Conservation (phyloP, 2,797 vertebrate species). For the Peromyscus eremicus region DNA sequence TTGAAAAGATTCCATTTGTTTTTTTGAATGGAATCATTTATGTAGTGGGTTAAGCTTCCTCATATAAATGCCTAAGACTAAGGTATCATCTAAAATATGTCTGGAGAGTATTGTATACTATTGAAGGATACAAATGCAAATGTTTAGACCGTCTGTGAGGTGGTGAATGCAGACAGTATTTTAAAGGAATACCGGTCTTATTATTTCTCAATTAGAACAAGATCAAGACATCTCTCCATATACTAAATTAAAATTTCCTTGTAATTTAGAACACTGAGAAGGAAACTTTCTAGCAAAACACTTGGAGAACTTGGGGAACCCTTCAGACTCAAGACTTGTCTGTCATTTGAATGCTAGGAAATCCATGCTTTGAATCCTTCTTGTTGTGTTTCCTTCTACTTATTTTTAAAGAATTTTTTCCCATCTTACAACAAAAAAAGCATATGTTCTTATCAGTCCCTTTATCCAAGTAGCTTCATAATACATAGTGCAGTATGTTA, state of each 20-base stretch:
- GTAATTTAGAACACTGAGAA: slow-evolving; percentile 31
- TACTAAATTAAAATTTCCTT: slow-evolving; percentile 37
- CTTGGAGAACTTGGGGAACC: slow-evolving; percentile 3
- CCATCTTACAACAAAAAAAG: slow-evolving; percentile 41
- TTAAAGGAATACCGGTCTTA: slow-evolving; percentile 18
- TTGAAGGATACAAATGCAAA: slow-evolving; percentile 37
- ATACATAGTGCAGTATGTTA: not conserved
- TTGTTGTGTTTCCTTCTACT: slow-evolving; percentile 18
- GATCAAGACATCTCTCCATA: slow-evolving; percentile 9
- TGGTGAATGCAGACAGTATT: slow-evolving; percentile 41
- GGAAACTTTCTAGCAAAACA: slow-evolving; percentile 54
- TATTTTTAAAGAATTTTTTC: slow-evolving; percentile 41
- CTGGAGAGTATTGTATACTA: slow-evolving; percentile 13
- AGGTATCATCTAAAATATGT: slow-evolving; percentile 51
- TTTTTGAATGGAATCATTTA: slow-evolving; percentile 24
- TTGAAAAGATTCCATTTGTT: not conserved
- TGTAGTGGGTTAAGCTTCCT: slow-evolving; percentile 23
- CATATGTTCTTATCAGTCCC: slow-evolving; percentile 18
- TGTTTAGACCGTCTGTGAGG: not conserved
- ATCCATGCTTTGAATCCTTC: slow-evolving; percentile 66
- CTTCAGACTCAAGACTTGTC: not conserved
- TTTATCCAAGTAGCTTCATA: slow-evolving; percentile 51
- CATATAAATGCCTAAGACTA: slow-evolving; percentile 44
- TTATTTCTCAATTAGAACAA: slow-evolving; percentile 50
- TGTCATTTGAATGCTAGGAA: slow-evolving; percentile 2